These are phyloP conservation scores for Protobothrops flavoviridis DNA, from an alignment of 2,113 vertebrate genomes.

Conservation along the genomic window DNA sequence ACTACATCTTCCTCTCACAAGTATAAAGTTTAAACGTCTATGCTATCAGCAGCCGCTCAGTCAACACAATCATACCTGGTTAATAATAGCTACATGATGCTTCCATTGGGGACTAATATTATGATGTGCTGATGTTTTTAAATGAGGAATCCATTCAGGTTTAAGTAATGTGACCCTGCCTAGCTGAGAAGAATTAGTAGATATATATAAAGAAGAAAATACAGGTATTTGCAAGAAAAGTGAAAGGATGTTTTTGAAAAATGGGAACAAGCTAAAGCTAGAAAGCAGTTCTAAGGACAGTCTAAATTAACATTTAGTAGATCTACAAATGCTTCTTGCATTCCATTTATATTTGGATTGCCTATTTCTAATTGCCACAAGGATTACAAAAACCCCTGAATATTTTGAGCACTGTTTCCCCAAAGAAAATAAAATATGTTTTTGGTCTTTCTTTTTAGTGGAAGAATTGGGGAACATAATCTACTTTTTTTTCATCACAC, in stretches of 20 bases:
- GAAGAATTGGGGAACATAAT: background rate
- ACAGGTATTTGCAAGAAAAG: background rate
- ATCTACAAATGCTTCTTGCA: background rate
- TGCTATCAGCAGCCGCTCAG: background rate
- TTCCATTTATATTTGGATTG: background rate
- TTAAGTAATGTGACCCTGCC: background rate
- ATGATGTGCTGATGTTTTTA: background rate
- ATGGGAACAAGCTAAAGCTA: background rate
- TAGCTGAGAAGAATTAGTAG: background rate
- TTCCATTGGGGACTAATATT: background rate
- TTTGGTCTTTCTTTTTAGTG: background rate
- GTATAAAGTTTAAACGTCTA: background rate
- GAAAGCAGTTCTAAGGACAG: background rate
- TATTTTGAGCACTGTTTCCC: background rate
- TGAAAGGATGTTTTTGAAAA: background rate
- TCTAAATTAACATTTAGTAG: background rate
- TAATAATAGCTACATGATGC: background rate
- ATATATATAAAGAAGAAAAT: background rate
- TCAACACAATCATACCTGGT: background rate
- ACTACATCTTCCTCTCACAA: background rate
- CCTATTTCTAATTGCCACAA: background rate
- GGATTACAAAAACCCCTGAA: background rate
- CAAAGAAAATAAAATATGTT: background rate
- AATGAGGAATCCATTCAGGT: background rate
- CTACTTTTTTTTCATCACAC: no score